Base-by-base conservation (phyloP, 2,113 vertebrate genomes). In the Oceanodroma tethys region DNA sequence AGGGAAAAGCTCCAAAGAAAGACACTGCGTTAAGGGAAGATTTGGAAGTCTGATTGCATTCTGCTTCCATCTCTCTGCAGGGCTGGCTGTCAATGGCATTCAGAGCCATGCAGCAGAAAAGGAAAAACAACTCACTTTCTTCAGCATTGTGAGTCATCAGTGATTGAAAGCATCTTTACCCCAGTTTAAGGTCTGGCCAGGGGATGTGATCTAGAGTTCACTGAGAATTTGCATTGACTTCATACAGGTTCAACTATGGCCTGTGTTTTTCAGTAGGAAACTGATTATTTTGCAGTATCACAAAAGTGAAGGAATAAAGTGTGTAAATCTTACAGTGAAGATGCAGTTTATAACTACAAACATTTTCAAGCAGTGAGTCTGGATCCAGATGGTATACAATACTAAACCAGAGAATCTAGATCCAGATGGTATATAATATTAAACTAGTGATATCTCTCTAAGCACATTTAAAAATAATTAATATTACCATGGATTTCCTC, bases 11-110 rank as follows among this genome's bases (percentile, higher is more conserved):
- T 97, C 86, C 65, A 16, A 87, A 94, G 95, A 95, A 97, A 95
- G 94, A 97, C 74, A 87, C 86, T 91, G 91, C 86, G 90, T 95
- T 96, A 96, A 81, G 83, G 62, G 86, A 95, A 97, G 97, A 96
- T 97, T 97, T 97, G 89, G 94, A 93, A 93, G 91, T 89, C 97
- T 97, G 95, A 97, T 97, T 97, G 93, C 89, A 91, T 95, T 96
- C 91, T 94, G 81, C 85, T 97, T 97, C 91, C 89, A 88, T 85
- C 70, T 95, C 95, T 97, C 94, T 91, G 81, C 94, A 97, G 96
- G 88, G 73, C 93, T 95, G 73, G 62, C 89, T 97, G 96, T 96
- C 95, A 97, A 19, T 88, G 95, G 91, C 94, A 85, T 94, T 94
- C 93, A 87, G 82, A 95, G 76, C 68, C 0, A 0, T 2, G 0